Evolutionary conservation across 2,797 vertebrate genomes (phyloP), one percentile per base, ranked within the genome.

Genomic region (Scolopax bukidnonensis): DNA sequence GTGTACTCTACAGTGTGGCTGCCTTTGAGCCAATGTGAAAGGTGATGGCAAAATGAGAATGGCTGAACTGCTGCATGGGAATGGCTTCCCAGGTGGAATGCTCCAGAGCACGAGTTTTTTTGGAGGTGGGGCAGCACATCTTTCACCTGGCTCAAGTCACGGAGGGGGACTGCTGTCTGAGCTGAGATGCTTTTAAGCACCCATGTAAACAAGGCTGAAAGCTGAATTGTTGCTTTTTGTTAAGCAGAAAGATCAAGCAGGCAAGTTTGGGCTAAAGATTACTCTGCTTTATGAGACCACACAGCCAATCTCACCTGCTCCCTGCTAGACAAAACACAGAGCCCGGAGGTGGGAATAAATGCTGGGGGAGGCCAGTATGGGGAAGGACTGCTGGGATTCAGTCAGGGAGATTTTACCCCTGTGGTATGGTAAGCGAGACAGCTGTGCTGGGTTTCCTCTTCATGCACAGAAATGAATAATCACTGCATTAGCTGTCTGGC

Each of bases 181-280:
- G 51, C 8, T 3, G 63, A 85, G 56, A 21, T 77, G 43, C 70
- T 77, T 94, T 81, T 87, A 77, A 90, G 61, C 53, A 74, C 30
- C 57, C 28, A 4, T 0, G 16, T 90, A 87, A 97, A 89, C 69
- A 80, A 57, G 77, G 25, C 71, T 91, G 92, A 95, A 95, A 96
- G 63, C 45, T 54, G 45, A 73, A 30, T 77, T 78, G 17, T 61
- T 95, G 92, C 27, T 54, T 90, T 90, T 89, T 89, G 33, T 89
- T 83, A 75, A 50, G 74, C 53, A 91, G 75, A 73, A 89, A 67
- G 78, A 97, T 95, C 81, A 87, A 84, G 59, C 61, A 94, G 94
- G 91, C 94, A 95, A 89, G 94, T 95, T 96, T 53, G 84, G 93
- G 79, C 93, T 92, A 67, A 94, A 73, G 76, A 77, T 86, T 79